Conservation (phyloP, 1,140 invertebrate genomes). For the Atopsyche davidsoni region DNA sequence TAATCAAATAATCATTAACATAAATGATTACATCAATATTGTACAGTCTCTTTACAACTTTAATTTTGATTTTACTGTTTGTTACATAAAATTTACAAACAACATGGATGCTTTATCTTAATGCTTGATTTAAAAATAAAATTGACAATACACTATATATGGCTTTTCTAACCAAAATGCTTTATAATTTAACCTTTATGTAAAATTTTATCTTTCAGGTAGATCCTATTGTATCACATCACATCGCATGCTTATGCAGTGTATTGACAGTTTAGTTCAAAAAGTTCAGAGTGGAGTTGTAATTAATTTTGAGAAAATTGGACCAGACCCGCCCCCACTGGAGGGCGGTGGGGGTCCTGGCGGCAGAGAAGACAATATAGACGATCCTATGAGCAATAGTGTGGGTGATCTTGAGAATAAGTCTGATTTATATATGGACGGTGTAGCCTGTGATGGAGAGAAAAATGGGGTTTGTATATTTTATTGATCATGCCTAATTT, state of each 20-base stretch:
- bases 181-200: constrained; percentile 9
- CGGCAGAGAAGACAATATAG: constrained; percentile 33
- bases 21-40: too few species aligned
- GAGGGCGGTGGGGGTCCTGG: constrained; percentile 43
- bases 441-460: constrained; percentile 19
- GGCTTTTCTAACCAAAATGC: not conserved
- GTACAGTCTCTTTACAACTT: constrained; percentile 14
- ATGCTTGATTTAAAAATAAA: too few species aligned
- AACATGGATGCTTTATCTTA: not conserved
- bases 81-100: not conserved
- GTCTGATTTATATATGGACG: constrained; percentile 24
- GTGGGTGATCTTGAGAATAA: constrained; percentile 36
- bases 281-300: constrained; percentile 98
- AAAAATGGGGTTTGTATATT: constrained; percentile 26
- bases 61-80: constrained; percentile 16
- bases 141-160: not conserved
- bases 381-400: constrained; percentile 38
- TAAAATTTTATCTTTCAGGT: constrained; percentile 51
- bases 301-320: constrained; percentile 95
- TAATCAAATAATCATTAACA: too few species aligned
- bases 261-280: constrained; percentile 93
- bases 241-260: constrained; percentile 91
- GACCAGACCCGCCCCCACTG: constrained; percentile 75
- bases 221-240: constrained; percentile 94
- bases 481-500: constrained; percentile 1